Base-by-base conservation (phyloP, 2,113 vertebrate genomes). In the Pseudorhombus dupliciocellatus region DNA sequence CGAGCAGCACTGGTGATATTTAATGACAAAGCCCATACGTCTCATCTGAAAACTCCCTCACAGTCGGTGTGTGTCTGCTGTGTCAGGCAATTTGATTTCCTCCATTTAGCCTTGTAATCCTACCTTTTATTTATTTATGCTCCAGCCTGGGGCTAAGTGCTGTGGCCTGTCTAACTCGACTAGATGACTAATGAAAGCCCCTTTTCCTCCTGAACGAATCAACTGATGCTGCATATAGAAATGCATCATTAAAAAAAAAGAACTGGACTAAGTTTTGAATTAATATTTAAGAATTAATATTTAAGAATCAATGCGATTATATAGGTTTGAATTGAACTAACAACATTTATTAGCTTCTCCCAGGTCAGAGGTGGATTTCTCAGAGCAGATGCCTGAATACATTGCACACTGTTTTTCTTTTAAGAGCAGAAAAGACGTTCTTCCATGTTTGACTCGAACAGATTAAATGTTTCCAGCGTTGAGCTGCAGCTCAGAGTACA, bases 111-210 rank as follows among this genome's bases (percentile, higher is more conserved):
- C 76, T 63, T 60, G 90, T 86, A 91, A 92, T 88, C 80, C 79
- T 75, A 75, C 75, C 88, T 80, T 81, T 88, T 87, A 90, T 90
- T 92, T 90, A 91, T 91, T 91, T 91, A 90, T 90, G 81, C 79
- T 78, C 50, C 30, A 37, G 73, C 70, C 30, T 55, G 0, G 30
- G 21, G 70, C 84, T 89, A 90, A 91, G 90, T 91, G 89, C 84
- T 84, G 37, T 26, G 31, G 46, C 66, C 58, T 46, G 71, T 70
- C 85, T 80, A 37, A 34, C 66, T 70, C 15, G 75, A 66, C 24
- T 0, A 55, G 73, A 57, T 70, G 77, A 83, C 78, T 71, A 71
- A 83, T 84, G 65, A 64, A 87, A 84, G 77, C 75, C 55, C 25
- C 6, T 72, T 86, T 63, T 78, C 57, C 66, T 72, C 54, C 59